Percentiles rank a stretch among this genome's conserved stretches.
Conservation (phyloP, 1,140 invertebrate genomes). For the Rhagoletis zephyria region DNA sequence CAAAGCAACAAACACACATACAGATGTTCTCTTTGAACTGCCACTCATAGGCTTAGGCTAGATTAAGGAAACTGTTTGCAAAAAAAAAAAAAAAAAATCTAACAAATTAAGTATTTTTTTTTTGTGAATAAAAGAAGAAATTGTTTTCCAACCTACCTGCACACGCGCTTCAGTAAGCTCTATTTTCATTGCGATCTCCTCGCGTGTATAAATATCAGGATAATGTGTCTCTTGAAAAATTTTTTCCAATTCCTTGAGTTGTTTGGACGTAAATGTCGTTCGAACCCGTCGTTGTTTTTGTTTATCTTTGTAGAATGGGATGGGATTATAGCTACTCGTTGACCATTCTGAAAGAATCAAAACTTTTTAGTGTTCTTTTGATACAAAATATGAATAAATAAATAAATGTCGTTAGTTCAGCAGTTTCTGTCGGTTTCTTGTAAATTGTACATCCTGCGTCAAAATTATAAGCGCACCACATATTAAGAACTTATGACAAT, state of each 20-base stretch:
- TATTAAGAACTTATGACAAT: too few species aligned
- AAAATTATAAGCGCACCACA: too few species aligned
- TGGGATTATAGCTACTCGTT: constrained; percentile 27
- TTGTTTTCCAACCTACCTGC: constrained; percentile 82
- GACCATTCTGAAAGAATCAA: not conserved
- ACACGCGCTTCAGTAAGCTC: constrained; percentile 98
- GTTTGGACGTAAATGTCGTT: constrained; percentile 96
- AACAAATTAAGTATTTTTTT: not conserved
- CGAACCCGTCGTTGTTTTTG: constrained; percentile 93
- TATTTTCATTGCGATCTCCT: constrained; percentile 98
- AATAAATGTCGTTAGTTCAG: too few species aligned
- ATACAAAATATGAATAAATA: too few species aligned
- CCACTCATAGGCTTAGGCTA: not conserved
- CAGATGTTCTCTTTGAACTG: constrained; percentile 1
- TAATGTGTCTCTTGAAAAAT: constrained; percentile 98
- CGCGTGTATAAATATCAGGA: constrained; percentile 98
- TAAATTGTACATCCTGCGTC: too few species aligned
- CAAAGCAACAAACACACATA: not conserved
- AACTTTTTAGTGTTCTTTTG: too few species aligned
- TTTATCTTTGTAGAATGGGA: constrained; percentile 56
- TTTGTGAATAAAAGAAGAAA: not conserved
- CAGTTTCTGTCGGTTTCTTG: too few species aligned
- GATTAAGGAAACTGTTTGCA: not conserved
- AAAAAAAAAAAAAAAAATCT: not conserved
- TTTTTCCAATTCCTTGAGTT: constrained; percentile 95